These are phyloP conservation scores for Gymnosoma rotundatum DNA, from an alignment of 2,888 invertebrate genomes.

Conservation along the genomic window DNA sequence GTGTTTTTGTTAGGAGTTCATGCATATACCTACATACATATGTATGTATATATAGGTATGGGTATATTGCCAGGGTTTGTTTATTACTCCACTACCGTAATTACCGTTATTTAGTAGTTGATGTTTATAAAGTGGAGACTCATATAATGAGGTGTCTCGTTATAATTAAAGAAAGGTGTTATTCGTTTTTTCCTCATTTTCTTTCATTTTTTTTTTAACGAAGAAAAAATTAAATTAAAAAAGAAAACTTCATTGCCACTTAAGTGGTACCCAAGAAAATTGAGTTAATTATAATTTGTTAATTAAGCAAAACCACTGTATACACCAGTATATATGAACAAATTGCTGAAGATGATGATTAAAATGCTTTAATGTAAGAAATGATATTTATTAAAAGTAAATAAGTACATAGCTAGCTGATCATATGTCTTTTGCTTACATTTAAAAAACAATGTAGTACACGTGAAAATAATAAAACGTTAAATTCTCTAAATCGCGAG, in stretches of 20 bases:
- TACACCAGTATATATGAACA: too few species aligned
- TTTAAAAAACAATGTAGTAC: too few species aligned
- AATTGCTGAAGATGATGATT: too few species aligned
- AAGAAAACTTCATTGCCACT: constrained; percentile 55
- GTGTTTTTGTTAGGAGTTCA: background rate
- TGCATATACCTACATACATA: background rate
- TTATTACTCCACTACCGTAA: background rate
- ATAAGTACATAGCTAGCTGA: too few species aligned
- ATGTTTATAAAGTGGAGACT: constrained; percentile 30
- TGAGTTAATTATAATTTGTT: constrained; percentile 54
- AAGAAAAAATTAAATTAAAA: background rate
- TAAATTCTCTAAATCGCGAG: too few species aligned
- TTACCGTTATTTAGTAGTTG: constrained; percentile 39
- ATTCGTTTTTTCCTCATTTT: constrained; percentile 49
- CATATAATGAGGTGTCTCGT: constrained; percentile 62
- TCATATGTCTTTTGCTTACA: too few species aligned
- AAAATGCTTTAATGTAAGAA: too few species aligned
- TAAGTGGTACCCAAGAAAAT: constrained; percentile 53
- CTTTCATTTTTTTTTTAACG: too few species aligned
- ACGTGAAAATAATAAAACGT: too few species aligned
- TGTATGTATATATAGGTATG: background rate
- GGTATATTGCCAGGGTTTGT: background rate
- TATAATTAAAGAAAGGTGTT: constrained; percentile 57
- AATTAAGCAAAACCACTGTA: constrained; percentile 11
- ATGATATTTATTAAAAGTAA: too few species aligned